Conservation (phyloP, 2,888 invertebrate genomes). For the Drosophila infuscata region DNA sequence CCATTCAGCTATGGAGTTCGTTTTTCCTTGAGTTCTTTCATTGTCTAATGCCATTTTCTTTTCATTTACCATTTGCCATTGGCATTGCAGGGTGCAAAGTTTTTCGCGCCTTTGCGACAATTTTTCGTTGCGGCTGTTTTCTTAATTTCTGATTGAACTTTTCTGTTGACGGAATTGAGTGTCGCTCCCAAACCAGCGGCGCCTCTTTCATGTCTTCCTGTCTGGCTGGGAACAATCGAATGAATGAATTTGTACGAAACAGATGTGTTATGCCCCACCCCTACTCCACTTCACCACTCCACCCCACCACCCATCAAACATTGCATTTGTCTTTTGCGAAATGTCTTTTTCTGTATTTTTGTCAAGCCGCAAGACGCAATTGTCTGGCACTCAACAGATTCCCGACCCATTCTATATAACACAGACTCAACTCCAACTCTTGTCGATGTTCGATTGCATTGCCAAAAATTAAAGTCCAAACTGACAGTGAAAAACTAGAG, state of each 20-base stretch:
- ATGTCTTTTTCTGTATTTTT: constrained; percentile 61
- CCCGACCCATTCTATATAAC: neutral
- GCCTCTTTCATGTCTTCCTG: constrained; percentile 14
- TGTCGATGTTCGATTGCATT: constrained; percentile 10
- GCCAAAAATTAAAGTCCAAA: constrained; percentile 65
- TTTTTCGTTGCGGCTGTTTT: constrained; percentile 77
- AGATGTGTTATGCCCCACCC: constrained; percentile 66
- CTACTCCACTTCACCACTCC: neutral
- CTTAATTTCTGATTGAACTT: constrained; percentile 82
- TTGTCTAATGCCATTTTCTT: constrained; percentile 68
- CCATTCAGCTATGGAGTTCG: constrained; percentile 8
- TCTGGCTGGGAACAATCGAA: constrained; percentile 63
- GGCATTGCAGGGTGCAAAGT: constrained; percentile 39
- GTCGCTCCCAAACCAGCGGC: constrained; percentile 22
- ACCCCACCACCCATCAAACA: neutral
- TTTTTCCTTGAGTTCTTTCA: constrained; percentile 41
- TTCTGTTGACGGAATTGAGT: constrained; percentile 76
- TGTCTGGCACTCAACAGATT: constrained; percentile 47
- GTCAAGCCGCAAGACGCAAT: constrained; percentile 63
- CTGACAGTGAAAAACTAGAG: constrained; percentile 14
- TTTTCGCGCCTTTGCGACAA: constrained; percentile 67
- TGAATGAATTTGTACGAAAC: constrained; percentile 75
- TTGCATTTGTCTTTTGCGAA: constrained; percentile 61
- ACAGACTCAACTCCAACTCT: neutral
- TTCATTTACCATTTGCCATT: constrained; percentile 45